Conservation (phyloP, 2,888 invertebrate species). For the Napeogenes inachia region DNA sequence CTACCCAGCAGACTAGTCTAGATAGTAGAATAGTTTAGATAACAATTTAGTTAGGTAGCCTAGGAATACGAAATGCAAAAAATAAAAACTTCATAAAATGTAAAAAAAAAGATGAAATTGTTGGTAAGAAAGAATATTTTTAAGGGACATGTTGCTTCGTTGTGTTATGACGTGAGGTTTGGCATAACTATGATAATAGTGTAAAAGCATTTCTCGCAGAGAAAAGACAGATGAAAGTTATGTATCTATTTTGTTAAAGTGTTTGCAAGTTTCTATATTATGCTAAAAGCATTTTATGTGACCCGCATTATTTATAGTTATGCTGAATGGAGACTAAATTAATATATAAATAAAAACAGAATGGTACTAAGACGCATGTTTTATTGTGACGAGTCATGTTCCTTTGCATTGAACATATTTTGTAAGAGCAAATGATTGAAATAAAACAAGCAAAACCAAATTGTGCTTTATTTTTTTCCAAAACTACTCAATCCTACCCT, state of each 20-base stretch:
- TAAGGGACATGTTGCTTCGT: constrained; percentile 78
- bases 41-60: constrained; percentile 76
- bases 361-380: constrained; percentile 78
- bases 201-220: constrained; percentile 71
- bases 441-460: constrained; percentile 78
- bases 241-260: constrained; percentile 78
- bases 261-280: constrained; percentile 78
- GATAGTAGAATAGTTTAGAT: constrained; percentile 78
- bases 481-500: background rate
- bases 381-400: constrained; percentile 78
- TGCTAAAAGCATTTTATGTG: constrained; percentile 78
- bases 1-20: constrained; percentile 78
- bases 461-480: constrained; percentile 51
- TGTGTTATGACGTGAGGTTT: constrained; percentile 74
- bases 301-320: constrained; percentile 77
- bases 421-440: constrained; percentile 78
- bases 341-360: constrained; percentile 75
- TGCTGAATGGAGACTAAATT: constrained; percentile 76
- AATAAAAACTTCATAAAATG: constrained; percentile 76
- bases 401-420: constrained; percentile 79
- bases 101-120: constrained; percentile 79
- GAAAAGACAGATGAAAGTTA: constrained; percentile 71
- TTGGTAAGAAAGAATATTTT: constrained; percentile 81
- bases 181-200: constrained; percentile 77
- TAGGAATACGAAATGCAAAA: constrained; percentile 79